phyloP scores from a whole-genome alignment of 2,113 vertebrate genomes.

The Columbina picui region DNA sequence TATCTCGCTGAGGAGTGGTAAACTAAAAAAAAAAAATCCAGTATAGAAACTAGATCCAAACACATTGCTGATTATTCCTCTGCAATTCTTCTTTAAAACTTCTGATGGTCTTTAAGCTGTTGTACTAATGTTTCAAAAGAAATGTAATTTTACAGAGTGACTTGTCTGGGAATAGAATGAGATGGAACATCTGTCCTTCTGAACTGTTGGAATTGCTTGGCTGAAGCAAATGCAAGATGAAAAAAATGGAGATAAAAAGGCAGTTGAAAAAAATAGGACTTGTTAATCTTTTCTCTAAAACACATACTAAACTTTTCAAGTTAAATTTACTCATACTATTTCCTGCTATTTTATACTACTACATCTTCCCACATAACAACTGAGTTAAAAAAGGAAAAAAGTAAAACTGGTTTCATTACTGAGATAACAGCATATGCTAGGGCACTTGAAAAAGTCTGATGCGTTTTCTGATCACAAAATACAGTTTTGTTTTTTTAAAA shows the following conservation, averaged over 20 bases:
- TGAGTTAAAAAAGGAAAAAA: constrained; percentile 54
- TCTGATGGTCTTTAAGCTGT: constrained; percentile 46
- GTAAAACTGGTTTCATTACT: constrained; percentile 37
- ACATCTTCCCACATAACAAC: constrained; percentile 65
- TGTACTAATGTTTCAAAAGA: constrained; percentile 52
- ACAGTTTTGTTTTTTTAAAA: neutral
- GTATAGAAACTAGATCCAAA: neutral
- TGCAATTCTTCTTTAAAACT: constrained; percentile 52
- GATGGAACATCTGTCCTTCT: constrained; percentile 55
- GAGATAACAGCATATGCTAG: constrained; percentile 44
- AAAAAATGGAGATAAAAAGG: constrained; percentile 54
- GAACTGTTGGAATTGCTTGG: constrained; percentile 24
- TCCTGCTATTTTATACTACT: constrained; percentile 49
- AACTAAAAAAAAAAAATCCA: neutral
- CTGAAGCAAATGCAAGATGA: constrained; percentile 32
- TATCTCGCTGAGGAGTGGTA: neutral
- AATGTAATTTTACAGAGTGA: constrained; percentile 59
- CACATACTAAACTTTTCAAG: constrained; percentile 12
- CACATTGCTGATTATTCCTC: neutral
- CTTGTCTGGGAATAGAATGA: constrained; percentile 61
- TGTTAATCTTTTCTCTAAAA: constrained; percentile 42
- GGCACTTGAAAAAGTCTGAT: constrained; percentile 48
- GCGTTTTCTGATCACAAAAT: constrained; percentile 13
- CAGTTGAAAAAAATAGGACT: constrained; percentile 20
- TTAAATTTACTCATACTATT: constrained; percentile 62